Percentiles rank a stretch among this genome's conserved stretches.
Conservation (phyloP, 1,140 invertebrate species). For the Marisa cornuarietis region DNA sequence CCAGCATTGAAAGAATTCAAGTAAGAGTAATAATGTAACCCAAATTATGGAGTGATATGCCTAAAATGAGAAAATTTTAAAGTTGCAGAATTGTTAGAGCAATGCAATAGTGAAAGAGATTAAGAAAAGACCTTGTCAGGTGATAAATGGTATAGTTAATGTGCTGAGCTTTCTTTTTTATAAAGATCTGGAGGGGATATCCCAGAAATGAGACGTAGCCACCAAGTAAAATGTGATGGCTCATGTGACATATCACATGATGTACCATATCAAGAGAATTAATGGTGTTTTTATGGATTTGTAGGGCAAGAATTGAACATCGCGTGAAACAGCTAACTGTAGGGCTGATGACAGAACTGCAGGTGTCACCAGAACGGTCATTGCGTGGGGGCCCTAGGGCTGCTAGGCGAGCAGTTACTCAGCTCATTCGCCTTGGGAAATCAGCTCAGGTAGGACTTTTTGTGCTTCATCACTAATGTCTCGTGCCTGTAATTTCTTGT, state of each 20-base stretch:
- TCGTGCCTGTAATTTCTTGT: no score
- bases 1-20: conserved; percentile 62
- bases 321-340: conserved; percentile 82
- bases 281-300: conserved; percentile 31
- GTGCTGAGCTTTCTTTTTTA: no score
- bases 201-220: no score
- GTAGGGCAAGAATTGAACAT: conserved; percentile 74
- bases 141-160: no score
- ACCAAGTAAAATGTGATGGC: no score
- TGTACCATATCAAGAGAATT: background rate
- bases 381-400: conserved; percentile 92
- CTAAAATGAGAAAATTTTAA: no score
- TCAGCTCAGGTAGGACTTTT: conserved; percentile 65
- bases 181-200: no score
- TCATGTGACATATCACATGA: no score
- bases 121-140: no score
- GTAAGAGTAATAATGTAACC: conserved; percentile 31
- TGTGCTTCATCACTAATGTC: background rate
- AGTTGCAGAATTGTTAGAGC: no score
- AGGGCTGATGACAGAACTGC: conserved; percentile 87
- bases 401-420: conserved; percentile 82
- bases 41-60: no score
- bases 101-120: no score
- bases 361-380: conserved; percentile 79
- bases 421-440: conserved; percentile 87